Base-by-base conservation (phyloP, 2,888 invertebrate species). In the Ennomos quercinarius region DNA sequence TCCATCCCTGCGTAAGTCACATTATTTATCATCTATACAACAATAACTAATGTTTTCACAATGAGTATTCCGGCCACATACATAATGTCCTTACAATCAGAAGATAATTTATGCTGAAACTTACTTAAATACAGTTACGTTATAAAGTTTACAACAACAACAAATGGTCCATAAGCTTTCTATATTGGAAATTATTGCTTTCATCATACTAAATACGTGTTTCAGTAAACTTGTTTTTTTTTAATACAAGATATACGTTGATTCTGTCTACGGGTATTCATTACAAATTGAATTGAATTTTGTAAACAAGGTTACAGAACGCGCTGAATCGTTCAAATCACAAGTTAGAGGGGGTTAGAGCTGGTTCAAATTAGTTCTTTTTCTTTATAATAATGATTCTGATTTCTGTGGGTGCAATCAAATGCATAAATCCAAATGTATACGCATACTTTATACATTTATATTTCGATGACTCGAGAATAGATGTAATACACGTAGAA, bases 1-100 rank as follows among this genome's bases (percentile, higher is more conserved):
- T 91, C 92, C 93, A 91, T 93, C 93, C 93, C 92, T 93, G 92
- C 93, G 90, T 93, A 92, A 91, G 90, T 93, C 93, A 91, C 92
- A 90, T 91, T 91, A 89, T 90, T 90, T 91, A 92, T 89, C 89
- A 91, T 92, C 89, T 91, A 91, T 89, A 89, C 91, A 91, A 91
- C 91, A 91, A 90, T 89, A 90, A 82, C 86, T 87, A 88, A 89
- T 87, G 88, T 84, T 86, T 58, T 87, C 84, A 89, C 84, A 86
- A 89, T 91, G 91, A 92, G 91, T 92, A 91, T 91, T 92, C 87
- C 89, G 81, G 83, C 80, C 83, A 81, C 84, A 73, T 45, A 49
- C 59, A 60, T 53, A 50, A 53, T 76, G 74, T 78, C 76, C 76
- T 71, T 67, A 73, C 71, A 69, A 75, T 73, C 82, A 83, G 86